Conservation (phyloP, 2,113 vertebrate genomes). For the Apus apus region DNA sequence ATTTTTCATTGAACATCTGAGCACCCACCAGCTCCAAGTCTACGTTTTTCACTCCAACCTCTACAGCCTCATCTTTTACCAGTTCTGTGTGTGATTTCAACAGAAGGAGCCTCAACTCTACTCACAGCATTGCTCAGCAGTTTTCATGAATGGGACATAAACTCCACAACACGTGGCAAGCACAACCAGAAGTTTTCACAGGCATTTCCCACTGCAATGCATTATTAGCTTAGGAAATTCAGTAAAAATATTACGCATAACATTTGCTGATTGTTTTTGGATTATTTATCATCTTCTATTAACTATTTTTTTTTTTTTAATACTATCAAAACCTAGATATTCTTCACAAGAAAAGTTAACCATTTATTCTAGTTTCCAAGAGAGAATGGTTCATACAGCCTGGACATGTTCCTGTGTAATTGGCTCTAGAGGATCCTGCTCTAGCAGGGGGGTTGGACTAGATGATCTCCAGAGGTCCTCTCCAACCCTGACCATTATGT, state of each 20-base stretch:
- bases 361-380: not conserved
- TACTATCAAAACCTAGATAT: not conserved
- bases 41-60: not conserved
- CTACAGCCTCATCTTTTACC: not conserved
- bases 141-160: not conserved
- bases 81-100: accelerated
- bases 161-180: not conserved
- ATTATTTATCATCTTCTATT: not conserved
- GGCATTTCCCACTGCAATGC: not conserved
- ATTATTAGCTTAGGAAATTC: not conserved
- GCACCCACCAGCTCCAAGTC: not conserved
- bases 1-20: not conserved
- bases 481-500: too few species aligned
- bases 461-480: too few species aligned
- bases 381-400: not conserved
- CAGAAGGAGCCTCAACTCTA: not conserved
- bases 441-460: too few species aligned
- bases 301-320: not conserved
- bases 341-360: not conserved
- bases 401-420: too few species aligned
- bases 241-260: not conserved
- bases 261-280: not conserved
- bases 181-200: not conserved
- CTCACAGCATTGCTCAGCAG: not conserved
- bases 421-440: too few species aligned